These are phyloP conservation scores for Avahi laniger DNA, from an alignment of 2,797 vertebrate genomes.

Conservation along the genomic window DNA sequence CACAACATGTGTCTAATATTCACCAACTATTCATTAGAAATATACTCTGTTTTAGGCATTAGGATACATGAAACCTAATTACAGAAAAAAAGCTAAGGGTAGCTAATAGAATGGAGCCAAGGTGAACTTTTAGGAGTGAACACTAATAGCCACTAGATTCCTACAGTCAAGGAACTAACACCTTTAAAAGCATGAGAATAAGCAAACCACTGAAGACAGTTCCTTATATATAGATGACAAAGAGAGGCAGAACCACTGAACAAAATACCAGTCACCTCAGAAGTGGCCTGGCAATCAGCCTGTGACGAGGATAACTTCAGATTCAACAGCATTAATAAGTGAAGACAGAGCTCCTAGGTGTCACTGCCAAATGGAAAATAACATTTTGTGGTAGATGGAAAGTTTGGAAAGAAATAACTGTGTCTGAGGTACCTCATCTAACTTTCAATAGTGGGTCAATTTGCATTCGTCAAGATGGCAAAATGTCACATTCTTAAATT, in stretches of 20 bases:
- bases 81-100: not conserved
- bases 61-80: not conserved
- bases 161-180: not conserved
- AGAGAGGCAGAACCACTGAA: not conserved
- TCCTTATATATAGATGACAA: not conserved
- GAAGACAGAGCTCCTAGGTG: not conserved
- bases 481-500: not conserved
- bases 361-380: not conserved
- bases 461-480: not conserved
- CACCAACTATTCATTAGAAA: constrained; percentile 3
- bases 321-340: not conserved
- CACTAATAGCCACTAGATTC: not conserved
- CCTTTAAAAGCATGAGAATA: not conserved
- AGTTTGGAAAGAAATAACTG: constrained; percentile 9
- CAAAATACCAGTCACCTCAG: not conserved
- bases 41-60: not conserved
- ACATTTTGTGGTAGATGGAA: not conserved
- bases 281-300: not conserved
- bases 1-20: not conserved
- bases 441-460: not conserved
- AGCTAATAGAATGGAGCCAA: not conserved
- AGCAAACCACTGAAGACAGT: not conserved
- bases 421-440: not conserved
- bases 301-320: not conserved
- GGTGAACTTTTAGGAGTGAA: not conserved